Percentiles rank a stretch among this genome's conserved stretches.
Conservation (phyloP, 2,113 vertebrate species). For the Caretta caretta region DNA sequence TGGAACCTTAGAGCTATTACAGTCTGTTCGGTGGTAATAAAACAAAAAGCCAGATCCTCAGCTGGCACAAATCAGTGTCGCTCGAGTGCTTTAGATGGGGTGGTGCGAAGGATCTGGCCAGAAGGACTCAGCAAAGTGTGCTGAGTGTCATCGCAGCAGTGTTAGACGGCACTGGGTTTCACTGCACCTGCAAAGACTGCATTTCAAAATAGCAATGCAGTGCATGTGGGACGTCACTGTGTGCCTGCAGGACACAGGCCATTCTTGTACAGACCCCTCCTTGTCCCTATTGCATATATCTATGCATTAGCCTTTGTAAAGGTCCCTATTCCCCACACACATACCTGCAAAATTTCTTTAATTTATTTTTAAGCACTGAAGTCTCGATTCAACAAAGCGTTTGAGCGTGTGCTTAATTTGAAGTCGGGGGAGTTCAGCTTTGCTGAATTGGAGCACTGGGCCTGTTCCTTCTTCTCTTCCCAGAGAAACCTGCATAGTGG, state of each 20-base stretch:
- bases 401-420: background rate
- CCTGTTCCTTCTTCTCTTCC: background rate
- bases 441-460: background rate
- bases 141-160: background rate
- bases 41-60: background rate
- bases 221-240: background rate
- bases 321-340: background rate
- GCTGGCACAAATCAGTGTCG: background rate
- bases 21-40: background rate
- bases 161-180: background rate
- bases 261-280: background rate
- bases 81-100: background rate
- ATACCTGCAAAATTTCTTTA: background rate
- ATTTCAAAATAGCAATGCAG: conserved; percentile 7
- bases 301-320: background rate
- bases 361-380: background rate
- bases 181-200: background rate
- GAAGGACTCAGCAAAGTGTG: background rate
- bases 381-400: background rate
- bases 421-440: background rate
- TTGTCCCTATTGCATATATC: background rate
- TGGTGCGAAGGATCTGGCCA: background rate
- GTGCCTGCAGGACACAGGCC: background rate
- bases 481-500: background rate
- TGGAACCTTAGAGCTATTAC: background rate